Percentiles rank a stretch among this genome's conserved stretches.
These are phyloP conservation scores for Drosophila nebulosa DNA, from an alignment of 1,140 invertebrate genomes.

Conservation along the genomic window DNA sequence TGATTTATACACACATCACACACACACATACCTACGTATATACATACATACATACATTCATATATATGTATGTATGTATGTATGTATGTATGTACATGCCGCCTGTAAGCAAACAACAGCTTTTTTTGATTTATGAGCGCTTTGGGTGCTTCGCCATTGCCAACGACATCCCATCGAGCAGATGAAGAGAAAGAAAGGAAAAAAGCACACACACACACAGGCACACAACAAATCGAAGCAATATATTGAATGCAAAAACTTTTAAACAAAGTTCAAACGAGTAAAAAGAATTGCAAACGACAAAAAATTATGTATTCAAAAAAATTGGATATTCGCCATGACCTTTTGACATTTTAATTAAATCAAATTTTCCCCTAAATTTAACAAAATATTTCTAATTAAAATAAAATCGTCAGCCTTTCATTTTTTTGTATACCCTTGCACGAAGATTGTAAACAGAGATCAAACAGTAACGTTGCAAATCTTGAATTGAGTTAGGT, in stretches of 20 bases:
- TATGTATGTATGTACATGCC: conserved; percentile 3
- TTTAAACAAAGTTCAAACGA: conserved; percentile 52
- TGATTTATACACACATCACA: conserved; percentile 76
- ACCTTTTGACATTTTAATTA: not conserved
- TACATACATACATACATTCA: not conserved
- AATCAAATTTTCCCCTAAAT: not conserved
- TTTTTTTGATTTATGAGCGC: conserved; percentile 78
- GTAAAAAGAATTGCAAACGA: conserved; percentile 9
- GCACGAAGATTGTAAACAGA: too few relatives aligned
- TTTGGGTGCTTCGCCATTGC: conserved; percentile 60
- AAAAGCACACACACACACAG: conserved; percentile 24
- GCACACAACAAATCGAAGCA: conserved; percentile 27
- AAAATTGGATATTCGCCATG: not conserved
- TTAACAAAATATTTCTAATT: not conserved
- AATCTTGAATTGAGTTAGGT: too few relatives aligned
- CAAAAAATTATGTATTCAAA: not conserved
- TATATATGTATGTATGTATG: not conserved
- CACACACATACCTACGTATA: conserved; percentile 30
- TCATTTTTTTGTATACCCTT: too few relatives aligned
- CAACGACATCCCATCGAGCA: conserved; percentile 15
- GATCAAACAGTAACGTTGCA: too few relatives aligned
- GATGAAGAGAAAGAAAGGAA: conserved; percentile 3
- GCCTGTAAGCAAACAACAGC: conserved; percentile 54
- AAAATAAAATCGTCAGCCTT: not conserved
- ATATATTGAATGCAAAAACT: conserved; percentile 53